Conservation (phyloP, 2,113 vertebrate genomes). For the Dromaius novaehollandiae region DNA sequence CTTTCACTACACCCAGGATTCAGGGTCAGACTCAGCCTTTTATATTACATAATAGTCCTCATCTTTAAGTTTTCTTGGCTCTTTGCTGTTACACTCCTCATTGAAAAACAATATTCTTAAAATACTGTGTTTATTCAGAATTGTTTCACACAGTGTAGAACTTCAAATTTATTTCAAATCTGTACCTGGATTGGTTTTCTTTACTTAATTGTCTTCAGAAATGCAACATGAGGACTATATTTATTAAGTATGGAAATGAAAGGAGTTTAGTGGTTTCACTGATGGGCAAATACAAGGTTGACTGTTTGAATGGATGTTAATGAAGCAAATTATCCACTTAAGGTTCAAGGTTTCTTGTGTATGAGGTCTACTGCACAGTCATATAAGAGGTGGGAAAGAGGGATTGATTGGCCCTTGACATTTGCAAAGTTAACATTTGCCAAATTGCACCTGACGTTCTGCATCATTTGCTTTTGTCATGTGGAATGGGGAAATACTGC, state of each 20-base stretch:
- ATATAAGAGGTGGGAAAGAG: accelerated
- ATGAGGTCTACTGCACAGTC: not conserved
- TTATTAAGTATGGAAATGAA: not conserved
- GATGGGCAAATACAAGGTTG: not conserved
- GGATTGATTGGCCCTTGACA: accelerated
- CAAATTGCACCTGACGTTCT: not conserved
- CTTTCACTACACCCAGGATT: not conserved
- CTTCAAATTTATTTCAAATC: too few species aligned
- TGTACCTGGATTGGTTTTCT: not conserved
- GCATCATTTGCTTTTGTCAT: not conserved
- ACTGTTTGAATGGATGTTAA: not conserved
- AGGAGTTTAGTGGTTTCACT: not conserved
- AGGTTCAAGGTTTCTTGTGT: not conserved
- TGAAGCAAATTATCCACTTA: not conserved
- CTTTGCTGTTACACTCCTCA: not conserved
- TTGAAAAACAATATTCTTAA: not conserved
- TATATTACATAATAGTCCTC: not conserved
- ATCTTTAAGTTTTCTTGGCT: not conserved
- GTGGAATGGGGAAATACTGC: not conserved
- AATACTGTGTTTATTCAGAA: not conserved
- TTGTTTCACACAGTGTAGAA: not conserved
- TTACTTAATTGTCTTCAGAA: not conserved
- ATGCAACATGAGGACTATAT: not conserved
- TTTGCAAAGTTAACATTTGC: not conserved
- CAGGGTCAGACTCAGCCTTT: not conserved